Evolutionary conservation across 2,113 vertebrate genomes (phyloP).

Genomic region (human): DNA sequence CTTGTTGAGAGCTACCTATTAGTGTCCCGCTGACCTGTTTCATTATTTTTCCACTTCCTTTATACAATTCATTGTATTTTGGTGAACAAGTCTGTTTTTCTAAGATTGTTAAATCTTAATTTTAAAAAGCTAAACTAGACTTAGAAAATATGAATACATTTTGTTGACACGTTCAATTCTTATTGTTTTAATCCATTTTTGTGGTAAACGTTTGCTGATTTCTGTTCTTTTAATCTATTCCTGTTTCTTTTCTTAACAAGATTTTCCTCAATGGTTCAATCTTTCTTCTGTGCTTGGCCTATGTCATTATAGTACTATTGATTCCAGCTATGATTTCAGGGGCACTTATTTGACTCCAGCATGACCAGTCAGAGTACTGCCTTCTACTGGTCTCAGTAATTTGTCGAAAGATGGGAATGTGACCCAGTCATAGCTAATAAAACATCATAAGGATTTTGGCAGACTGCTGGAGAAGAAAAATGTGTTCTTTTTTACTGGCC

Average conservation of each 20-base stretch:
- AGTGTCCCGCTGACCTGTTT: not conserved
- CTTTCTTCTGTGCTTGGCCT: not conserved
- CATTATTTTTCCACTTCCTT: not conserved
- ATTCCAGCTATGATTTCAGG: not conserved
- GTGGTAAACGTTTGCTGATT: not conserved
- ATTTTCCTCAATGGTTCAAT: not conserved
- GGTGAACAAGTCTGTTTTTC: not conserved
- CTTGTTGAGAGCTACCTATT: not conserved
- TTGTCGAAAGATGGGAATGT: not conserved
- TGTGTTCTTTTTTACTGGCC: not conserved
- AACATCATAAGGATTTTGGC: not conserved
- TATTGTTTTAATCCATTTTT: not conserved
- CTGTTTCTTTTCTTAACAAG: not conserved
- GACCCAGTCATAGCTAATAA: not conserved
- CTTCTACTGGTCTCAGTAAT: not conserved
- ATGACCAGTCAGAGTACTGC: not conserved
- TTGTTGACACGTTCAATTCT: not conserved
- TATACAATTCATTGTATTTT: not conserved
- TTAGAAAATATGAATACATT: not conserved
- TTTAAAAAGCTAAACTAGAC: not conserved
- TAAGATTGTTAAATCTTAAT: not conserved
- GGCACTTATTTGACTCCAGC: not conserved
- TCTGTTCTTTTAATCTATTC: not conserved
- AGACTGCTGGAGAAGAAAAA: not conserved
- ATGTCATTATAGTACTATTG: not conserved